A percentile compares a stretch with the other conserved stretches of the same genome.
Conservation (phyloP, 1,140 invertebrate genomes). For the Lasioglossum baleicum region DNA sequence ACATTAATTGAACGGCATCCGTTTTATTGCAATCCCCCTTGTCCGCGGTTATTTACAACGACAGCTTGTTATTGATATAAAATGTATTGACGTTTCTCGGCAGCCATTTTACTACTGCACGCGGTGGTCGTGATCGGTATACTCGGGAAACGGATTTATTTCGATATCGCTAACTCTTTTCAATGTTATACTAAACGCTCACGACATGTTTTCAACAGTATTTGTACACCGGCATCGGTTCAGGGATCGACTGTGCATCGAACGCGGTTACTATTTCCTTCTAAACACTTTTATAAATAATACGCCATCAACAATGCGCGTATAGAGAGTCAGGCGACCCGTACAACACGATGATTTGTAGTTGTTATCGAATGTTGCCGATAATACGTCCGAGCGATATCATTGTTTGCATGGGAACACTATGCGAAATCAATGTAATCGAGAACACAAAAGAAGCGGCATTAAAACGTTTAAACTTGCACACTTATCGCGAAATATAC, state of each 20-base stretch:
- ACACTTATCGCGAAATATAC: too few relatives aligned
- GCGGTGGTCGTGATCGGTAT: constrained; percentile 35
- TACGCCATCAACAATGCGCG: not conserved
- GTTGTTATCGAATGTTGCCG: not conserved
- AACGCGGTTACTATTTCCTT: not conserved
- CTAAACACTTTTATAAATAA: constrained; percentile 20
- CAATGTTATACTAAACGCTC: not conserved
- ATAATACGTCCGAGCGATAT: not conserved
- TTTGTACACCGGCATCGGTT: not conserved
- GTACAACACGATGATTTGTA: not conserved
- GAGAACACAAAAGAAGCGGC: not conserved
- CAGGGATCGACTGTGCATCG: not conserved
- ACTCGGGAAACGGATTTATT: not conserved
- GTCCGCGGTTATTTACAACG: constrained; percentile 68
- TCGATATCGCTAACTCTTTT: not conserved
- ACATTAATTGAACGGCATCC: constrained; percentile 65
- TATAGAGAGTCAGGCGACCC: not conserved
- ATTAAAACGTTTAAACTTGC: not conserved
- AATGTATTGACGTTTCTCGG: constrained; percentile 78
- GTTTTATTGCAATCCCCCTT: constrained; percentile 42
- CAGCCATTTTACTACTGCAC: constrained; percentile 73
- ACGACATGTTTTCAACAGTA: not conserved
- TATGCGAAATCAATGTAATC: not conserved
- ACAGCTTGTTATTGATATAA: constrained; percentile 63
- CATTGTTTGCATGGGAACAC: not conserved